phyloP scores from a whole-genome alignment of 2,797 vertebrate species.

The Pteropus rufus region DNA sequence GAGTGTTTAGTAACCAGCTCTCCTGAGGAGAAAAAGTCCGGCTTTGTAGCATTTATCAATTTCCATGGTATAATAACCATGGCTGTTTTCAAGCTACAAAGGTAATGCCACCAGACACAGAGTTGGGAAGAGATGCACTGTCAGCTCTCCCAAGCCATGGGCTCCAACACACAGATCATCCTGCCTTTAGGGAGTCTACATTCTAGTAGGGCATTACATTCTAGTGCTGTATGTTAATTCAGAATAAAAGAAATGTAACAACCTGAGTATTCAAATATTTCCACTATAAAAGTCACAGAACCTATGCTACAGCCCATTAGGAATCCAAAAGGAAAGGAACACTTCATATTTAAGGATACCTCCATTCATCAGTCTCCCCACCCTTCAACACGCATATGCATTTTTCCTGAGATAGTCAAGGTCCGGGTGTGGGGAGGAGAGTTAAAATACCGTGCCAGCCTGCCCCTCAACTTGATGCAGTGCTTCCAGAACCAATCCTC shows the following conservation, averaged over 20 bases:
- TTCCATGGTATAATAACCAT: background rate
- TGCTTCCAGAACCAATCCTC: background rate
- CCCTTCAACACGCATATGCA: background rate
- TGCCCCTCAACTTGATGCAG: background rate
- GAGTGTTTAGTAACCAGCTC: background rate
- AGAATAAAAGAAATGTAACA: background rate
- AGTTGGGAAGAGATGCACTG: background rate
- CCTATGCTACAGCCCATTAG: background rate
- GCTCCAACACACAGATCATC: accelerated
- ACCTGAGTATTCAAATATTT: background rate
- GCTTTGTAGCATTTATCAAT: background rate
- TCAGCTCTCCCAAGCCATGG: background rate
- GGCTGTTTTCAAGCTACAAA: background rate
- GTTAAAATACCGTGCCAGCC: background rate
- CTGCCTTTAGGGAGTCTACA: background rate
- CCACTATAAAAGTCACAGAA: background rate
- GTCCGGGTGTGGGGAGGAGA: too few relatives aligned
- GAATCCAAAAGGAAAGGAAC: background rate
- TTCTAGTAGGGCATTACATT: background rate
- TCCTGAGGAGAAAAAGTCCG: background rate
- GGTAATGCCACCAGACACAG: background rate
- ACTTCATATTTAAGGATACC: background rate
- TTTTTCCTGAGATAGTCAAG: background rate
- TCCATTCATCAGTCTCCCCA: background rate
- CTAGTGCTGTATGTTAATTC: background rate